Base-by-base conservation (phyloP, 2,888 invertebrate genomes). In the Eristalis intricaria region DNA sequence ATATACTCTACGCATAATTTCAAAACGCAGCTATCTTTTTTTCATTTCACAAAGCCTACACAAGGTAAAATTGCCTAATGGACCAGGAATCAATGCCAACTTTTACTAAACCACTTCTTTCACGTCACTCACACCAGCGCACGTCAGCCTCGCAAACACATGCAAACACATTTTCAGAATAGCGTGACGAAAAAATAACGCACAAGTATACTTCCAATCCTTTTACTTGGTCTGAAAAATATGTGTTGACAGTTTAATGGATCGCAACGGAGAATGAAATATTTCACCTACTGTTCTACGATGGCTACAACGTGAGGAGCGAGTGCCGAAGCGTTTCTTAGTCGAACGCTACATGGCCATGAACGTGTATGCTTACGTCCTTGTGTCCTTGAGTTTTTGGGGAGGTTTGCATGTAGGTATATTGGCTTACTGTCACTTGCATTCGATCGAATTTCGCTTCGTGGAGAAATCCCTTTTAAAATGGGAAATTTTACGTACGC, bases 161-260 rank as follows among this genome's bases (percentile, higher is more conserved):
- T 22, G 70, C 65, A 78, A 65, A 73, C 65, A 66, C 43, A 29
- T 23, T 40, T 40, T 1, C 65, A 43, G 60, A 35, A 78, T 56
- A 70, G 63, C 32, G 26, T 77, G 50, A 43, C 29, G 63, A 11
- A 61, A 65, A 74, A 76, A 26, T 58, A 69, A 58, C 15, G 7
- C 19, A 43, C 15, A 43, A 43, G 69, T 61, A 80, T 73, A 66
- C 22, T 43, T 68, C 65, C 68, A 85, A 85, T 85, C 76, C 80
- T 81, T 81, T 81, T 69, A 74, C 64, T 65, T 70, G 50, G 65
- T 38, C 84, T 89, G 79, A 89, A 89, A 90, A 90, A 90, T 90
- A 89, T 88, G 88, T 89, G 89, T 89, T 90, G 90, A 90, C 90
- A 90, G 90, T 89, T 90, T 90, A 90, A 90, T 90, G 90, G 90